Conservation (phyloP, 2,113 vertebrate species). For the Laticauda colubrina region DNA sequence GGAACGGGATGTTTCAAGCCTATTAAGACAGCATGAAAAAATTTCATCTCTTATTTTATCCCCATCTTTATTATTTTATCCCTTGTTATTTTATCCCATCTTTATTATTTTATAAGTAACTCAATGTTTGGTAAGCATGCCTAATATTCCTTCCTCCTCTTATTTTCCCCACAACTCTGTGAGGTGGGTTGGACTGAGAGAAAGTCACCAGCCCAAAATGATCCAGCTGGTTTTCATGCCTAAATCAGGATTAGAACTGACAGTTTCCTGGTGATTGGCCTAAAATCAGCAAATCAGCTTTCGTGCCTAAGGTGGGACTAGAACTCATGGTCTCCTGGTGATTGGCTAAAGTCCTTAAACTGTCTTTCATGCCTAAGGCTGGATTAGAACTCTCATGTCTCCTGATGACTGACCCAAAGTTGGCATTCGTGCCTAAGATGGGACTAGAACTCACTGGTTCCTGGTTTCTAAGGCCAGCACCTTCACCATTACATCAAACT, state of each 20-base stretch:
- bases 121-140: neutral
- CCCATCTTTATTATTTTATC: neutral
- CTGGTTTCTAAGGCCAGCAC: no score
- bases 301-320: neutral
- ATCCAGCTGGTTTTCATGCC: neutral
- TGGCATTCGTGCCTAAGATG: neutral
- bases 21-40: neutral
- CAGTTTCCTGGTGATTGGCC: neutral
- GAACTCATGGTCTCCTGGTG: neutral
- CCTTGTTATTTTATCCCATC: no score
- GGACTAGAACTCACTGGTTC: neutral
- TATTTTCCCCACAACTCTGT: neutral
- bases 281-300: neutral
- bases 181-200: neutral
- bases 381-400: neutral
- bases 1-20: accelerated
- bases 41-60: neutral
- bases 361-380: neutral
- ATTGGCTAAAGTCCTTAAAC: neutral
- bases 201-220: neutral
- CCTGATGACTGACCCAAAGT: neutral
- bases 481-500: no score
- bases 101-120: neutral
- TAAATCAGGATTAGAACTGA: neutral
- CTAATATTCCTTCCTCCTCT: neutral